These are phyloP conservation scores for Oreochromis grahami DNA, from an alignment of 2,797 vertebrate genomes.

Conservation along the genomic window DNA sequence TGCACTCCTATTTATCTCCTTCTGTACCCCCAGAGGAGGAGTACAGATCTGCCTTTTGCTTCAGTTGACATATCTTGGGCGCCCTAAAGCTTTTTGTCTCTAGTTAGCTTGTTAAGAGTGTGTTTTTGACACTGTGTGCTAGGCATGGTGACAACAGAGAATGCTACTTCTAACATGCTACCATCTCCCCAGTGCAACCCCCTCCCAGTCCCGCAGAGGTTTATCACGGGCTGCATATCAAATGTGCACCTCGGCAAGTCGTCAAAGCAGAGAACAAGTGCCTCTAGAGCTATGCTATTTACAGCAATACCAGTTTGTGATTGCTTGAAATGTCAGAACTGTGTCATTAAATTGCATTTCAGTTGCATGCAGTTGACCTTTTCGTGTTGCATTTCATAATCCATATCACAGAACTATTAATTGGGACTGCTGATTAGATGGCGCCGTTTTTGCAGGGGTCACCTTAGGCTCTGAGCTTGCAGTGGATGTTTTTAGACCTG, in stretches of 20 bases:
- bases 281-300: slow-evolving; percentile 22
- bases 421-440: neutral
- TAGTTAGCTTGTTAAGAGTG: slow-evolving; percentile 45
- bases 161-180: slow-evolving; percentile 46
- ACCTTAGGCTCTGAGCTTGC: neutral
- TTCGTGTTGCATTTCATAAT: neutral
- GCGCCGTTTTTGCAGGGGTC: neutral
- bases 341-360: neutral
- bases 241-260: neutral
- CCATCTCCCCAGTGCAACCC: neutral
- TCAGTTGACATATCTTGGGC: slow-evolving; percentile 4
- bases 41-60: slow-evolving; percentile 3
- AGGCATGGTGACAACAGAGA: slow-evolving; percentile 3
- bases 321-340: neutral
- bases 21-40: slow-evolving; percentile 16
- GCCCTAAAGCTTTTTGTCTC: slow-evolving; percentile 28
- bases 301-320: neutral
- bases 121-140: slow-evolving; percentile 22
- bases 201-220: slow-evolving; percentile 10
- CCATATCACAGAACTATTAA: neutral
- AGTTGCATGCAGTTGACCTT: neutral
- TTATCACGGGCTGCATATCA: slow-evolving; percentile 34
- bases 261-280: neutral
- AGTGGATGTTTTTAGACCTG: neutral
- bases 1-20: neutral